phyloP scores from a whole-genome alignment of 2,113 vertebrate species.

The Sorex fumeus region DNA sequence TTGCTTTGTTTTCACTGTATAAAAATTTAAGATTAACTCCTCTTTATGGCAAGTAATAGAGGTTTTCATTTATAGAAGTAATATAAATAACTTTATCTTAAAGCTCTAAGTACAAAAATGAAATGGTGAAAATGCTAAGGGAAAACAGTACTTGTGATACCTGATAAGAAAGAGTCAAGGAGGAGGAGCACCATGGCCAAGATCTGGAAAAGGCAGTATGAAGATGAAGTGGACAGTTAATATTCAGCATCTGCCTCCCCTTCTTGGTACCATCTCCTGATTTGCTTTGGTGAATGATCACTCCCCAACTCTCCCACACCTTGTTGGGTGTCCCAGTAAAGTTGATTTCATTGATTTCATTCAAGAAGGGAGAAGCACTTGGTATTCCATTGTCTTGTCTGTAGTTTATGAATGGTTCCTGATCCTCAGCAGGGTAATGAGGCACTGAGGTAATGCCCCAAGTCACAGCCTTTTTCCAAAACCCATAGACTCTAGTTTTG shows the following conservation, averaged over 20 bases:
- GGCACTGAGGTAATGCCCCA: background rate
- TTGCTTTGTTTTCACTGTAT: conserved; percentile 63
- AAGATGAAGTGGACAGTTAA: background rate
- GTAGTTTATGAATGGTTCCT: background rate
- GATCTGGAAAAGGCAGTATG: background rate
- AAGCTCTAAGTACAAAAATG: conserved; percentile 49
- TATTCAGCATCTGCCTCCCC: background rate
- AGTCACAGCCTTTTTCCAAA: background rate
- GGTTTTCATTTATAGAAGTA: conserved; percentile 62
- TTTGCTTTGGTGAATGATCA: background rate
- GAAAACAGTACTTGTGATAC: background rate
- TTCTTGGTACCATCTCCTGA: background rate
- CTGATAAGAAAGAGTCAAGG: background rate
- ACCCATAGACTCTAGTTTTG: background rate
- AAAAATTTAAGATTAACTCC: conserved; percentile 57
- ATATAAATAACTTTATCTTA: conserved; percentile 67
- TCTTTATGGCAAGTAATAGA: conserved; percentile 58
- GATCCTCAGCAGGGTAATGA: background rate
- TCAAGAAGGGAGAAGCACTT: background rate
- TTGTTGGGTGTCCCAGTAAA: background rate
- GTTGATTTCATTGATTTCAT: background rate
- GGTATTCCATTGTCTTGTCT: background rate
- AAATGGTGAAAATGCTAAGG: conserved; percentile 28
- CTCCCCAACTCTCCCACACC: background rate
- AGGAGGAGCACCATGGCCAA: background rate